Percentiles rank a stretch among this genome's conserved stretches.
Conservation (phyloP, 2,113 vertebrate genomes). For the Nibea coibor region DNA sequence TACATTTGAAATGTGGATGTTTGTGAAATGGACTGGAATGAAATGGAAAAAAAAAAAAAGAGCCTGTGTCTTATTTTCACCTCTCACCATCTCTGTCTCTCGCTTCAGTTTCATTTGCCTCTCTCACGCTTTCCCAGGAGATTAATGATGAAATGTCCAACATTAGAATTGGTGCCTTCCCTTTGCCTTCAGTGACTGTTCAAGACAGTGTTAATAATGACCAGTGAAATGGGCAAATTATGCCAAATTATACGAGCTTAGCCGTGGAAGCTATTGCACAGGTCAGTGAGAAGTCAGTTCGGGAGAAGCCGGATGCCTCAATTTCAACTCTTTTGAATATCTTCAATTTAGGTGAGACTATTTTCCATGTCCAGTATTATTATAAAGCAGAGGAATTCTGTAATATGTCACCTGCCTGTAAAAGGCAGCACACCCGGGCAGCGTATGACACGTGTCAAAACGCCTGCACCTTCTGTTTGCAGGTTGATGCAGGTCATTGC, state of each 20-base stretch:
- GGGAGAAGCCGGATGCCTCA: conserved; percentile 39
- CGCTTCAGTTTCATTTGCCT: conserved; percentile 56
- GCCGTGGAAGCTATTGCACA: conserved; percentile 17
- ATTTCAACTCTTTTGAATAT: conserved; percentile 43
- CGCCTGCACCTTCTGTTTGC: conserved; percentile 7
- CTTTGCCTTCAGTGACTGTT: conserved; percentile 48
- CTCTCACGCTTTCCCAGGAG: conserved; percentile 40
- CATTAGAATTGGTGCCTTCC: conserved; percentile 44
- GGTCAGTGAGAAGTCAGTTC: conserved; percentile 37
- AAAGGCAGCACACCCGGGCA: not conserved
- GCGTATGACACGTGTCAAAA: conserved; percentile 19
- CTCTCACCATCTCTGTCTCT: conserved; percentile 43
- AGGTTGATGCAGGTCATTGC: conserved; percentile 9
- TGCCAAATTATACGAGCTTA: conserved; percentile 46
- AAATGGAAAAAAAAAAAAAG: conserved; percentile 58
- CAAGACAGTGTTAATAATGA: conserved; percentile 61
- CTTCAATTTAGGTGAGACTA: conserved; percentile 56
- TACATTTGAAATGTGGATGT: conserved; percentile 76
- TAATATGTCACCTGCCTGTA: conserved; percentile 13
- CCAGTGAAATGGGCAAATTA: conserved; percentile 62
- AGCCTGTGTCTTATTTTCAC: conserved; percentile 69
- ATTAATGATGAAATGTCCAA: conserved; percentile 61
- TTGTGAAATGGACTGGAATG: conserved; percentile 83
- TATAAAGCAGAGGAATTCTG: conserved; percentile 41
- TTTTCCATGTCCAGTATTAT: conserved; percentile 27